Percentiles rank a stretch among this genome's conserved stretches.
These are phyloP conservation scores for Enteromius unitaeniatus DNA, from an alignment of 2,797 vertebrate species.

Conservation along the genomic window DNA sequence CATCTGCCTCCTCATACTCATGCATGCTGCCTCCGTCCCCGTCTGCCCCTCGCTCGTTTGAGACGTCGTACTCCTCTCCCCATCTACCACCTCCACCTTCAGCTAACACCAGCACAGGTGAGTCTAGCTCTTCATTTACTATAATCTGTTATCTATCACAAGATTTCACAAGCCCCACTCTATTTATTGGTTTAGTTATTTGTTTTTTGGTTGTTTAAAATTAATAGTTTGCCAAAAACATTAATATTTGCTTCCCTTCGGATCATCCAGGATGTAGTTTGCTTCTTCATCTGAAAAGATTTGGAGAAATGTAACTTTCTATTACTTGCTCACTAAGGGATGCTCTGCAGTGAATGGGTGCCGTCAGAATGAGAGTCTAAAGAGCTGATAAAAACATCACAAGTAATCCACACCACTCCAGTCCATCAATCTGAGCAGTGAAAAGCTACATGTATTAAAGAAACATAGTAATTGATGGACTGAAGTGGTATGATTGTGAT, in stretches of 20 bases:
- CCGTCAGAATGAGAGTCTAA: neutral
- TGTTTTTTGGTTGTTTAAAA: neutral
- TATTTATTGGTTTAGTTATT: neutral
- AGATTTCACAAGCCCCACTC: neutral
- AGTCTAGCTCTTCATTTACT: conserved; percentile 49
- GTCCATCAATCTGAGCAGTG: neutral
- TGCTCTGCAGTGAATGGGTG: neutral
- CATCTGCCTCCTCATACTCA: conserved; percentile 54
- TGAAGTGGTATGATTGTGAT: neutral
- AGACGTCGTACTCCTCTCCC: conserved; percentile 80
- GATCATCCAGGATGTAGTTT: neutral
- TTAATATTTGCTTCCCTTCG: neutral
- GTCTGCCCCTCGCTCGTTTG: conserved; percentile 73
- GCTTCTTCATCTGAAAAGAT: neutral
- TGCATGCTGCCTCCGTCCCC: conserved; percentile 75
- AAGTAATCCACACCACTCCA: neutral
- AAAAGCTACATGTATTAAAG: neutral
- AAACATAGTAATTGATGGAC: neutral
- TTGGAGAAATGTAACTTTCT: neutral
- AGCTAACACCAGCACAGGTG: conserved; percentile 75
- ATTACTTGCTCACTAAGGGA: neutral
- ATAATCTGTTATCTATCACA: neutral
- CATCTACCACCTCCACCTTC: conserved; percentile 76
- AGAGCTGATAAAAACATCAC: neutral
- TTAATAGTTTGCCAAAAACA: neutral